Percentiles rank a stretch among this genome's conserved stretches.
Conservation (phyloP, 2,888 invertebrate genomes). For the Seladonia tumulorum region DNA sequence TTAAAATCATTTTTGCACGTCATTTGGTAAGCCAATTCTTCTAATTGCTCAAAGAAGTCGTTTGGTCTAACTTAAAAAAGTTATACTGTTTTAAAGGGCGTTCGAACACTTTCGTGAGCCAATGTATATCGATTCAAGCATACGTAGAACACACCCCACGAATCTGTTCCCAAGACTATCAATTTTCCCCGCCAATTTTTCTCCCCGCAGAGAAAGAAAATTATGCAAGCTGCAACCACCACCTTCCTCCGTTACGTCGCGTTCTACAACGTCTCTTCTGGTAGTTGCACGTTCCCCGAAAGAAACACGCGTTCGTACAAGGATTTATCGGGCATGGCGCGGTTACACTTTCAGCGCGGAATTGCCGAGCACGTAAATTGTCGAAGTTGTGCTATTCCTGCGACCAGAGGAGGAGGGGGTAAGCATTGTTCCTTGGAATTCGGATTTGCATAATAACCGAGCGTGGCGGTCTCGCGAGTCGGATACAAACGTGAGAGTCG, state of each 20-base stretch:
- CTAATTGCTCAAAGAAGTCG: too few species aligned
- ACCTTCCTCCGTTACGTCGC: not conserved
- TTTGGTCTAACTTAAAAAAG: too few species aligned
- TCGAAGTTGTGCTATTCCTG: slow-evolving; percentile 25
- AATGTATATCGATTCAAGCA: not conserved
- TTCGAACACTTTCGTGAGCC: too few species aligned
- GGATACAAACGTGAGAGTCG: slow-evolving; percentile 57
- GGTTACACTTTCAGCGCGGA: slow-evolving; percentile 57
- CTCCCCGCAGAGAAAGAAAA: not conserved
- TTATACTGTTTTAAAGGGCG: too few species aligned
- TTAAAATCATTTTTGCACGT: too few species aligned
- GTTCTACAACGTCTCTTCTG: not conserved
- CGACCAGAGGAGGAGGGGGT: not conserved
- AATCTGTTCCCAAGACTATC: not conserved
- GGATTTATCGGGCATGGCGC: slow-evolving; percentile 53
- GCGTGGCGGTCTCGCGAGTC: slow-evolving; percentile 48
- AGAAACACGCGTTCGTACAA: slow-evolving; percentile 22
- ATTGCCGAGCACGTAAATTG: slow-evolving; percentile 67
- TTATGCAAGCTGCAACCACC: too few species aligned
- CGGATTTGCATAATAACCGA: slow-evolving; percentile 76
- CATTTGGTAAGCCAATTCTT: too few species aligned
- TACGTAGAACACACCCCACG: not conserved
- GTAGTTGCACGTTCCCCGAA: not conserved
- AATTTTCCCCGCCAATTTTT: not conserved
- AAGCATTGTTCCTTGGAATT: slow-evolving; percentile 74